Base-by-base conservation (phyloP, 2,888 invertebrate genomes). In the Acholoe squamosa region DNA sequence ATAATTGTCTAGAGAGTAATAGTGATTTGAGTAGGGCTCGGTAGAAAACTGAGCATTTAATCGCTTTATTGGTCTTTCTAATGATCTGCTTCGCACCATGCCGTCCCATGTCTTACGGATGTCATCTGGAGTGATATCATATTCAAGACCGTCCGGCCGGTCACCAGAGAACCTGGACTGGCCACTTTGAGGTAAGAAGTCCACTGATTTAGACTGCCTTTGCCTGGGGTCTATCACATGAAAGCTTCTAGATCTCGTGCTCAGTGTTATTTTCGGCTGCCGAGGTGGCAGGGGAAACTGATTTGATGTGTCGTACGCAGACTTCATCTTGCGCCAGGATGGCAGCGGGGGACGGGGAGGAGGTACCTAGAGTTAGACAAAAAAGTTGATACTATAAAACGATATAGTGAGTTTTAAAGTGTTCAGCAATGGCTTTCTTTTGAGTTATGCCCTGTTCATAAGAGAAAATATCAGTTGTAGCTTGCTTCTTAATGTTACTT, bases 251-350 rank as follows among this genome's bases (percentile, higher is more conserved):
- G 80, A 80, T n/a, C 43, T n/a, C 71, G 25, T 14, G 25, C 25
- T 80, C n/a, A 16, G 33, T 10, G 16, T 80, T 14, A 19, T 19
- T 43, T 43, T 80, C n/a, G 16, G 80, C 34, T 16, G 25, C 71
- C 71, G 71, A n/a, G 61, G 61, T 76, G 34, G 80, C 34, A 80
- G 43, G 12, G 33, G 80, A n/a, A 80, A 43, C 33, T 43, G 33
- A 34, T 80, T 43, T 16, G 80, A 43, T 0, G 16, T 19, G 22
- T 86, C 56, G 14, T 56, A 54, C 10, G 86, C 31, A 86, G 86
- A 19, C 28, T 86, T 86, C 54, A 86, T 86, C 86, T 86, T 52
- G 22, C 86, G 86, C 86, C 86, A 86, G 25, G 86, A 86, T 16
- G 86, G 86, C 28, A 86, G 86, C 7, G 86, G 86, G 25, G 86